Base-by-base conservation (phyloP, 2,888 invertebrate species). In the Epistrophe eligans region DNA sequence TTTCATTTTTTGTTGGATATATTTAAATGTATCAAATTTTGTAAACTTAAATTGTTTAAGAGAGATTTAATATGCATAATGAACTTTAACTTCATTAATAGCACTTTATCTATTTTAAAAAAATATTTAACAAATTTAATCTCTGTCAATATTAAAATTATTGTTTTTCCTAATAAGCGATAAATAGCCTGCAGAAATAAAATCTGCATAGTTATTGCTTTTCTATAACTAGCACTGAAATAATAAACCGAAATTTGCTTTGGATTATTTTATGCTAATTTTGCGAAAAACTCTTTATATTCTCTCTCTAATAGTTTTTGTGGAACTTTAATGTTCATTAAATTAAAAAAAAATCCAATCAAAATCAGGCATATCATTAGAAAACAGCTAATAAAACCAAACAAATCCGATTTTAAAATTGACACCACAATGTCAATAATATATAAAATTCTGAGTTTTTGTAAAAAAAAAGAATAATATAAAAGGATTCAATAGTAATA, bases 221-320 rank as follows among this genome's bases (percentile, higher is more conserved):
- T 52, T 57, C 57, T n/a, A 24, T 1, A 57, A 57, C 9, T n/a
- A 8, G 0, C 3, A 35, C 11, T 17, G 13, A 11, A 6, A 58
- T 38, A 4, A 58, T n/a, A 40, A 38, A n/a, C 19, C 8, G 8
- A 62, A 13, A 64, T 58, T 45, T 32, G 43, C 15, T 45, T 64
- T 64, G 43, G 45, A 64, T 64, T 64, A 64, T 64, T 64, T 64
- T 64, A 64, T 64, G 64, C 64, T 32, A 64, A 64, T 64, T 45
- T 7, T 10, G 5, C n/a, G 7, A 32, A 45, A 32, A 64, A 24
- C 24, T 24, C 4, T 9, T n/a, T n/a, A n/a, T 55, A 4, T 50
- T 0, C 2, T 0, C 19, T 50, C 50, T 50, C 6, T 43, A 7
- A n/a, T 7, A n/a, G 0, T 28, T 13, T 35, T 35, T 15, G 43